Base-by-base conservation (phyloP, 2,888 invertebrate species). In the Choristoneura rosaceana region DNA sequence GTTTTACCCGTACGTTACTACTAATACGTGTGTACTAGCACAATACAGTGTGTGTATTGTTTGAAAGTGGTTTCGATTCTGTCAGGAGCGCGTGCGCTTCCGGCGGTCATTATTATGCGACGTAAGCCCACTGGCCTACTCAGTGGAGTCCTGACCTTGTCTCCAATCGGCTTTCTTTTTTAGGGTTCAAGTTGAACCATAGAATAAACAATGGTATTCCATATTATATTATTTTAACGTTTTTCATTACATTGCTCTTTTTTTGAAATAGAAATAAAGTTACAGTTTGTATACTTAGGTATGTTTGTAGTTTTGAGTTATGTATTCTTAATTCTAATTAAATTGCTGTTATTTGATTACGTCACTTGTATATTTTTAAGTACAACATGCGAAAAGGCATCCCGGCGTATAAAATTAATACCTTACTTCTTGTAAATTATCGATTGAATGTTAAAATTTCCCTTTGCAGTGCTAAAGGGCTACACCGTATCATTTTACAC, bases 131-230 rank as follows among this genome's bases (percentile, higher is more conserved):
- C 77, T 90, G 89, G 79, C 91, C 91, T 81, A 92, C 89, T 92
- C 85, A 80, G 87, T 81, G 85, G 82, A 85, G 80, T 81, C 81
- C 79, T 86, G 87, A 89, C 91, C 91, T 88, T 88, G 86, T 80
- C 82, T 75, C 62, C 69, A 9, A 33, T 33, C 75, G 76, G 75
- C 87, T 89, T 87, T 90, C 88, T 89, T 88, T 88, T 47, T 86
- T 80, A 77, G 74, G 79, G 77, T 79, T 77, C 69, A 69, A 67
- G 67, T 64, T 71, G 69, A 60, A 65, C 14, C 45, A 69, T 60
- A 58, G 9, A 50, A 55, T 55, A 45, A 14, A 45, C 52, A 9
- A 15, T 17, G 33, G 12, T 8, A 2, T 43, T 62, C 25, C 12
- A 45, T 45, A 25, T 33, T 14, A 25, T n/a, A 25, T 62, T 62